Base-by-base conservation (phyloP, 2,888 invertebrate species). In the Phyllotreta cruciferae region DNA sequence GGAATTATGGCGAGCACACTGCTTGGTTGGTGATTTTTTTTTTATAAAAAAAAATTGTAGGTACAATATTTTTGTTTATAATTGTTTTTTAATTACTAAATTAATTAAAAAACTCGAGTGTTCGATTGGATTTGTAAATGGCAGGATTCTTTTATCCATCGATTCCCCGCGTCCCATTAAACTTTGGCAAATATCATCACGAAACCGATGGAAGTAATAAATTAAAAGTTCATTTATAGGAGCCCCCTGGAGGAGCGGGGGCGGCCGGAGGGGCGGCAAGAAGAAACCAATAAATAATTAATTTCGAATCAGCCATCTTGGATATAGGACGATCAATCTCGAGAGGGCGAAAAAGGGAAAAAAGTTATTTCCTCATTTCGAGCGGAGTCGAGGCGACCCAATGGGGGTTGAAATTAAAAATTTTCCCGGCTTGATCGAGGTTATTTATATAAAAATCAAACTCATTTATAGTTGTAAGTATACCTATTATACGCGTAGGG, bases 261-360 rank as follows among this genome's bases (percentile, higher is more conserved):
- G 60, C n/a, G 58, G 53, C 52, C 24, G 24, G 24, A 47, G 45
- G 53, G 47, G 55, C 24, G 24, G 24, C 24, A 24, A 24, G 24
- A 24, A 58, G 55, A 56, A 60, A 63, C 63, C 63, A 60, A 74
- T 77, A 76, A 77, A 75, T 76, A 77, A 77, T 77, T 75, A 77
- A 77, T 76, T 75, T 73, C 71, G 66, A 61, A 65, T 72, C 72
- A 69, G 76, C 76, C 75, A 75, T 77, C 71, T 74, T 76, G 73
- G 70, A 71, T 69, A 71, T 71, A 70, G 69, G 73, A 73, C 60
- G 60, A 75, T 74, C 73, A 74, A 73, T 70, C 71, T 67, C 60
- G 64, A 65, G 68, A 69, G 67, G 66, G 64, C 62, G 66, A 56
- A 69, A 65, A 66, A 60, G 70, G 66, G 66, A 70, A 56, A 69